Evolutionary conservation across 2,888 invertebrate genomes (phyloP).

Genomic region (Spicauda simplicius): DNA sequence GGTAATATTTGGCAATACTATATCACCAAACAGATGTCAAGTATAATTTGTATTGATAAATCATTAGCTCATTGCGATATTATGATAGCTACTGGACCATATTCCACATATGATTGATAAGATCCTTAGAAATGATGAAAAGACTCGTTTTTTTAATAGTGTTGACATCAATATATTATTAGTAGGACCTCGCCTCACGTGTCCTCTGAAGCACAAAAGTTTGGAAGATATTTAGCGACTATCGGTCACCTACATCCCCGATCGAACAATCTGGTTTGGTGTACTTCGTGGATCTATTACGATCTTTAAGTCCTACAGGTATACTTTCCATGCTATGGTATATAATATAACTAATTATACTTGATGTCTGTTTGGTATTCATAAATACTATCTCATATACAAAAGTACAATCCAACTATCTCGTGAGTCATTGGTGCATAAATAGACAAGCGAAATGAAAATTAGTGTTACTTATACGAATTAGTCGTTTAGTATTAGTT

Average conservation of each 20-base stretch:
- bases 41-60: background rate
- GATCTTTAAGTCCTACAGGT: background rate
- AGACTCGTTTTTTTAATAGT: too few species aligned
- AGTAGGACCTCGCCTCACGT: too few species aligned
- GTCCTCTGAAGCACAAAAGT: too few species aligned
- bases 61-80: too few species aligned
- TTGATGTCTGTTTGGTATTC: background rate
- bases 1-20: background rate
- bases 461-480: slow-evolving; percentile 33
- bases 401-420: slow-evolving; percentile 21
- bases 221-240: too few species aligned
- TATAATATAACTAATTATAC: background rate
- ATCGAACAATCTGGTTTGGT: too few species aligned
- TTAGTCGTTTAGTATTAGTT: slow-evolving; percentile 36
- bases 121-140: too few species aligned
- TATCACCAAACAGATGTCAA: background rate
- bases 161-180: too few species aligned
- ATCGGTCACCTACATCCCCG: too few species aligned
- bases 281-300: background rate
- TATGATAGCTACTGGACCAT: too few species aligned
- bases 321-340: too few species aligned
- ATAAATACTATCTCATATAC: background rate
- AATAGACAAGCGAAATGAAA: slow-evolving; percentile 35
- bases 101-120: too few species aligned
- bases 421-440: slow-evolving; percentile 46